Evolutionary conservation across 37 sponge, comb jelly and placozoan species (phyloP).

Genomic region (Ephydatia muelleri): DNA sequence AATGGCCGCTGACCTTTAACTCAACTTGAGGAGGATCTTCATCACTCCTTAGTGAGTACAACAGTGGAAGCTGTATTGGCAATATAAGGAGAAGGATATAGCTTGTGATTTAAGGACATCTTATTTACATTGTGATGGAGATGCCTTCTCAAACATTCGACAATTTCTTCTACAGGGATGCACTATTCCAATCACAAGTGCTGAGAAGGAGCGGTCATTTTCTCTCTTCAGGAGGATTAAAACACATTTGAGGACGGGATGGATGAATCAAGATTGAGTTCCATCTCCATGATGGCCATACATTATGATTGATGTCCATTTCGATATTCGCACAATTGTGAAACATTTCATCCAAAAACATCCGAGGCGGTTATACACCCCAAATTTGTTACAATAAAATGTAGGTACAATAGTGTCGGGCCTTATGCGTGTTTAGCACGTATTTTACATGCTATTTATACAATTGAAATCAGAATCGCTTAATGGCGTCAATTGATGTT

Average conservation of each 20-base stretch:
- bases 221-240: slow-evolving; percentile 33
- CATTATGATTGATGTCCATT: too few species aligned
- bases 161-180: slow-evolving; percentile 37
- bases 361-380: too few species aligned
- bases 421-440: too few species aligned
- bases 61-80: slow-evolving; percentile 35
- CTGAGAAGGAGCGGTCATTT: slow-evolving; percentile 37
- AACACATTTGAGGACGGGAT: slow-evolving; percentile 10
- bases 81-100: not conserved
- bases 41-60: slow-evolving; percentile 36
- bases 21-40: slow-evolving; percentile 33
- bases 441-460: too few species aligned
- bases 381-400: too few species aligned
- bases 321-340: too few species aligned
- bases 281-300: too few species aligned
- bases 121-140: slow-evolving; percentile 21
- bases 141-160: slow-evolving; percentile 45
- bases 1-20: slow-evolving; percentile 6
- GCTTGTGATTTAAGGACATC: not conserved
- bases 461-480: too few species aligned
- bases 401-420: too few species aligned
- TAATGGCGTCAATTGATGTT: not conserved
- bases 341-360: too few species aligned
- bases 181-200: slow-evolving; percentile 44
- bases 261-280: too few species aligned